Conservation (phyloP, 2,797 vertebrate species). For the Halcyon leucocephala region DNA sequence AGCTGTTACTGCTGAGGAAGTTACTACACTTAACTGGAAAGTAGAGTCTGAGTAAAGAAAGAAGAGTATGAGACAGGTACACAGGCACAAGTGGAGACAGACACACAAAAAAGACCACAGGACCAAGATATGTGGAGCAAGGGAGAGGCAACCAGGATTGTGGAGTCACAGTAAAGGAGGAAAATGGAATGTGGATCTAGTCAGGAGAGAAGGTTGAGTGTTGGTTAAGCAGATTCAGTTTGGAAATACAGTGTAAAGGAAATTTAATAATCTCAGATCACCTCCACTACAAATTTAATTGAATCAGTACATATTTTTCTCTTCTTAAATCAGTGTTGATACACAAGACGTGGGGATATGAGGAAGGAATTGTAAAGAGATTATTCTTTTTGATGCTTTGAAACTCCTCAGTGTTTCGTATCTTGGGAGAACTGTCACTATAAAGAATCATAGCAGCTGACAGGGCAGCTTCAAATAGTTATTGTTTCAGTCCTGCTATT, state of each 20-base stretch:
- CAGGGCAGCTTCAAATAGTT: background rate
- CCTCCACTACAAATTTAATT: background rate
- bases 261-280: background rate
- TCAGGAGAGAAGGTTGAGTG: background rate
- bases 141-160: fast-evolving
- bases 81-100: background rate
- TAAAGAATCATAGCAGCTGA: background rate
- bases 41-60: background rate
- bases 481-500: background rate
- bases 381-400: background rate
- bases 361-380: background rate
- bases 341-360: background rate
- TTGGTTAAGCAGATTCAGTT: background rate
- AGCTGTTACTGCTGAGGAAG: background rate
- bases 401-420: background rate
- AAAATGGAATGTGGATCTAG: background rate
- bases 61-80: background rate
- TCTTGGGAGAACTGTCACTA: background rate
- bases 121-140: background rate
- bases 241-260: background rate
- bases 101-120: background rate
- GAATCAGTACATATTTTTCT: background rate
- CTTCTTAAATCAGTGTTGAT: background rate
- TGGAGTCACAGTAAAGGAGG: background rate
- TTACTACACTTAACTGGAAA: background rate